Base-by-base conservation (phyloP, 2,888 invertebrate species). In the Zonitis immaculata region DNA sequence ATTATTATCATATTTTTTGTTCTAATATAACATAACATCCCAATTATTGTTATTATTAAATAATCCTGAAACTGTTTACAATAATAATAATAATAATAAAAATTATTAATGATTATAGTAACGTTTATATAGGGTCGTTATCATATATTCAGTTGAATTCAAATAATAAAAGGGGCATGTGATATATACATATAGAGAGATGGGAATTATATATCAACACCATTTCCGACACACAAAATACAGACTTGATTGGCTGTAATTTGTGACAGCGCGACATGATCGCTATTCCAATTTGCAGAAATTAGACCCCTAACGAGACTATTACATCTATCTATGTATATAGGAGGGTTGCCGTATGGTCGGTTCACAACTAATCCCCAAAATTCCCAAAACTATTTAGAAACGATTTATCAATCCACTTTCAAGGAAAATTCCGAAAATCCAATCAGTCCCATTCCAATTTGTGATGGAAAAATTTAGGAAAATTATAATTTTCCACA, bases 201-300 rank as follows among this genome's bases (percentile, higher is more conserved):
- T 56, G 52, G 56, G 22, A 22, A 22, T 4, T 22, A 5, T 22
- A 56, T 56, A 61, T 56, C 56, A 42, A 51, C 42, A 53, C 59
- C 56, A 64, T 70, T 70, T 68, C 66, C 67, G 62, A 61, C 22
- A 22, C 60, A 68, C 65, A 69, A 70, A 39, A 69, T 70, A 65
- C 61, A 52, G 64, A 58, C 62, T 63, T 70, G 70, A 70, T 70
- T 70, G 69, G 65, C 66, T 63, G 57, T 69, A 69, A 70, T 70
- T 70, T 67, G 66, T 61, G 62, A 64, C 67, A 65, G 58, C 62
- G 64, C 63, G 56, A 58, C 61, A 57, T 59, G 62, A 66, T 50
- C 59, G 61, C 61, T 51, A 58, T 61, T 61, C 58, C 61, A 61
- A 61, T 61, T 60, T 61, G 60, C 56, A 60, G 57, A 58, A 61